Percentiles rank a stretch among this genome's conserved stretches.
These are phyloP conservation scores for Chrysocyon brachyurus DNA, from an alignment of 2,797 vertebrate genomes.

Conservation along the genomic window DNA sequence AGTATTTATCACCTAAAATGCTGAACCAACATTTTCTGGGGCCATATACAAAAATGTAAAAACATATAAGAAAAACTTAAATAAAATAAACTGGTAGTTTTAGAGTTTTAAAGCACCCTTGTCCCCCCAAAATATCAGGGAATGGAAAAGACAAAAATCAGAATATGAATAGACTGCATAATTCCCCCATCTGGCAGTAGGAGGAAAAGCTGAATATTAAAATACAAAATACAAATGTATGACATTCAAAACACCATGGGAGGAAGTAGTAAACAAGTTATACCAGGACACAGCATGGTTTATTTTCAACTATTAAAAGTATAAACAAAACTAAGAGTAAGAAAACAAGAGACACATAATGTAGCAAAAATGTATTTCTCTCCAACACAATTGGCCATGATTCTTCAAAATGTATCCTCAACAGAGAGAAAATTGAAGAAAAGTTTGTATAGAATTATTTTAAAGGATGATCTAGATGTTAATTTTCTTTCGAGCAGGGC, in stretches of 20 bases:
- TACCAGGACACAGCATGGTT: constrained; percentile 62
- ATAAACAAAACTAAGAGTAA: constrained; percentile 69
- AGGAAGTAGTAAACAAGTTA: constrained; percentile 50
- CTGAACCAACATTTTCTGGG: constrained; percentile 52
- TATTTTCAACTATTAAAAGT: constrained; percentile 76
- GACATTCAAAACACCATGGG: constrained; percentile 45
- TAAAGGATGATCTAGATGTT: constrained; percentile 62
- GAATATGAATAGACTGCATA: constrained; percentile 31
- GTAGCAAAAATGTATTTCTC: constrained; percentile 52
- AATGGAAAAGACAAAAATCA: not conserved
- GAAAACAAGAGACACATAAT: constrained; percentile 65
- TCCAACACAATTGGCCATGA: constrained; percentile 26
- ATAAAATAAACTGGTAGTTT: constrained; percentile 58
- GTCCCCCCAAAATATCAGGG: not conserved
- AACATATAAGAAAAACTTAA: constrained; percentile 42
- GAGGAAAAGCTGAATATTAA: constrained; percentile 19
- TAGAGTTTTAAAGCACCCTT: constrained; percentile 5
- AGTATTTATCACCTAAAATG: constrained; percentile 71
- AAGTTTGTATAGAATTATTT: constrained; percentile 29
- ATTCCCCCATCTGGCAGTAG: not conserved
- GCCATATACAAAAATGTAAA: constrained; percentile 57
- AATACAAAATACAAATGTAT: constrained; percentile 50
- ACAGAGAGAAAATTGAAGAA: constrained; percentile 51
- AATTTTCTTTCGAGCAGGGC: constrained; percentile 57
- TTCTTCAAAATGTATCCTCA: constrained; percentile 48